Evolutionary conservation across 2,888 invertebrate genomes (phyloP).

Genomic region (Lysandra bellargus): DNA sequence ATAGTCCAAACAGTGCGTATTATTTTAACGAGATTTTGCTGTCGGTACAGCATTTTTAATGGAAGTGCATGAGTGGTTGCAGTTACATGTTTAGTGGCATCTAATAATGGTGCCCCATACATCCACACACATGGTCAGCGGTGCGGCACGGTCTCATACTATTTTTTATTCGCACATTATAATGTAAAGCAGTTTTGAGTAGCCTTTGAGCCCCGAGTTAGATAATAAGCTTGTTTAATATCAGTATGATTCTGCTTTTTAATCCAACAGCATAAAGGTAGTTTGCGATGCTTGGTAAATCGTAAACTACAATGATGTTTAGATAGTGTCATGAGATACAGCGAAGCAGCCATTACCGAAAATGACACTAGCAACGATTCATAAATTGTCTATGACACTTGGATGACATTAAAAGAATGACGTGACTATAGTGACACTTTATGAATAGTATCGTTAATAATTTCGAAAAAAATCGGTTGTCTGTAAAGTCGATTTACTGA

Average conservation of each 20-base stretch:
- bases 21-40: conserved; percentile 27
- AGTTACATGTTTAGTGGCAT: conserved; percentile 48
- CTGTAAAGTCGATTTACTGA: too few relatives aligned
- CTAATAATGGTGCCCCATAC: conserved; percentile 41
- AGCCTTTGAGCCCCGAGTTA: conserved; percentile 2
- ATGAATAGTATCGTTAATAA: background rate
- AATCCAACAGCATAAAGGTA: background rate
- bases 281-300: background rate
- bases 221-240: background rate
- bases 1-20: background rate
- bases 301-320: too few relatives aligned
- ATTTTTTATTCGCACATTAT: conserved; percentile 21
- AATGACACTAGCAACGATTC: too few relatives aligned
- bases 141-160: conserved; percentile 25
- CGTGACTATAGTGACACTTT: too few relatives aligned
- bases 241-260: background rate
- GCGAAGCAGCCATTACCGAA: too few relatives aligned
- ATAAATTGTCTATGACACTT: too few relatives aligned
- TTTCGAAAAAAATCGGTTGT: background rate
- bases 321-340: too few relatives aligned
- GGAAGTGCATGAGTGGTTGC: conserved; percentile 40
- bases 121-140: conserved; percentile 19
- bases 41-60: conserved; percentile 37
- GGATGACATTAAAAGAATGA: too few relatives aligned
- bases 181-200: conserved; percentile 7